Evolutionary conservation across 2,797 vertebrate genomes (phyloP).

Genomic region (Apogon hyalosoma): DNA sequence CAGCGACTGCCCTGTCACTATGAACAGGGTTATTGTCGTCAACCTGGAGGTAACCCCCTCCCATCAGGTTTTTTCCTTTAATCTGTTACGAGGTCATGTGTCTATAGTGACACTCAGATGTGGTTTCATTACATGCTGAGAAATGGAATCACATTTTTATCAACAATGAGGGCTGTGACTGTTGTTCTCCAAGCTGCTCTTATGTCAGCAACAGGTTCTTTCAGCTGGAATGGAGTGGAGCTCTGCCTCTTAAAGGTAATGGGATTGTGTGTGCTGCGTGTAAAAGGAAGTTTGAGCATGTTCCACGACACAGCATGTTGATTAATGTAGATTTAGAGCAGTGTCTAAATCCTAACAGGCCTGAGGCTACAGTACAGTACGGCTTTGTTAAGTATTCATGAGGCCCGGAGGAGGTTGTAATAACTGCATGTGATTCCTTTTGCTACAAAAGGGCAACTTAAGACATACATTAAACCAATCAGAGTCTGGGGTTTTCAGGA

Average conservation of each 20-base stretch:
- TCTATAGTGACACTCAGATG: no score
- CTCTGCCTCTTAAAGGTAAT: neutral
- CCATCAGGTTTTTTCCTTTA: no score
- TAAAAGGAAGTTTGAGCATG: neutral
- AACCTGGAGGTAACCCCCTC: no score
- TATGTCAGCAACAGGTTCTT: neutral
- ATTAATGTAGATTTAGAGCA: constrained; percentile 23
- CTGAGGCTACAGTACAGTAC: neutral
- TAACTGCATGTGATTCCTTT: neutral
- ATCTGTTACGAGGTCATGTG: no score
- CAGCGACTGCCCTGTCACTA: no score
- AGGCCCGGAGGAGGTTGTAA: neutral
- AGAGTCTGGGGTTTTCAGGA: neutral
- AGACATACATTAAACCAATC: neutral
- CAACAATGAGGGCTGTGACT: no score
- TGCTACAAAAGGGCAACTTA: neutral
- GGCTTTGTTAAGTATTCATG: constrained; percentile 27
- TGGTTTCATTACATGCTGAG: no score
- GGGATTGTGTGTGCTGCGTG: neutral
- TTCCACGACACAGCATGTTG: constrained; percentile 12
- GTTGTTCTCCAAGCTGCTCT: neutral
- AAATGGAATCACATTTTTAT: no score
- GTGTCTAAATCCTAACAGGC: constrained; percentile 23
- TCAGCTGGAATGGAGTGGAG: neutral
- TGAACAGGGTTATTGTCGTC: no score